Base-by-base conservation (phyloP, 2,113 vertebrate genomes). In the Cephalopholis sonnerati region DNA sequence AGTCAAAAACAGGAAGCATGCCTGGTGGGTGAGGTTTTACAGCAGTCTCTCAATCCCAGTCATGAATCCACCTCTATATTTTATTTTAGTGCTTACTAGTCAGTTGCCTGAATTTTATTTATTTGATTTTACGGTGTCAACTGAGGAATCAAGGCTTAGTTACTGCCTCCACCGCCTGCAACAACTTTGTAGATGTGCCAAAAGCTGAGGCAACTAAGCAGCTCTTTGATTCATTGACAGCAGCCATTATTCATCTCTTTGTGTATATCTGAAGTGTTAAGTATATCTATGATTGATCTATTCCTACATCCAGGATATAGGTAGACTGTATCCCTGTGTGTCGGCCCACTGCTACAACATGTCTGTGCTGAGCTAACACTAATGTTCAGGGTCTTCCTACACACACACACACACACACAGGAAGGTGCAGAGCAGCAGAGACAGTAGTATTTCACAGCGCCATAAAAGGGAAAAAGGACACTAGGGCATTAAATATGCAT, bases 401-500 rank as follows among this genome's bases (percentile, higher is more conserved):
- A 29, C 32, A 58, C 81, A 84, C 72, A 51, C 58, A 59, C 22
- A 85, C 53, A 58, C 58, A 68, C 17, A 71, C 39, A 74, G 64
- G 39, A 65, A 76, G 62, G 78, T 72, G 70, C 57, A 86, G 76
- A 82, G 81, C 68, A 63, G 58, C 83, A 76, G 72, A 90, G 74
- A 77, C 84, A 81, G 89, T 91, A 92, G 90, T 91, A 93, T 92
- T 93, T 93, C 93, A 93, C 85, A 58, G 78, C 50, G 48, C 91
- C 89, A 92, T 89, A 92, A 95, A 93, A 90, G 91, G 85, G 86
- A 79, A 92, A 91, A 91, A 88, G 91, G 90, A 94, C 91, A 92
- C 91, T 93, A 77, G 68, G 57, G 27, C 90, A 95, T 96, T 94
- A 95, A 95, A 94, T 89, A 96, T 96, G 93, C 90, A 96, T 88